Evolutionary conservation across 1,140 invertebrate species (phyloP), one percentile per base, ranked within the genome.

Genomic region (Onthophagus taurus): DNA sequence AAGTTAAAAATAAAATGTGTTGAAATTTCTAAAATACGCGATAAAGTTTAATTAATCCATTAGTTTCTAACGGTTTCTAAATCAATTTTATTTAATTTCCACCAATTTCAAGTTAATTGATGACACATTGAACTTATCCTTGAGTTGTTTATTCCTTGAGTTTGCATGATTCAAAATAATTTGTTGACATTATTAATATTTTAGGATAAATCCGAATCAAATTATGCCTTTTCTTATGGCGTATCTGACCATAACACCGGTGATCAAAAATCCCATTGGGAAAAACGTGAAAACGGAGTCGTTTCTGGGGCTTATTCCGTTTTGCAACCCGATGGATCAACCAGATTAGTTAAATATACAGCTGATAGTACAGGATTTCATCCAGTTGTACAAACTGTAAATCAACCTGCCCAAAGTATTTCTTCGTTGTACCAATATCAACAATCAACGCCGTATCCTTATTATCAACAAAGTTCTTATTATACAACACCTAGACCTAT

Each of bases 261-360:
- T 2, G 71, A 73, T 47, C 60, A 66, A 39, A 72, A 73, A 46
- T 60, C 53, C 21, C 69, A 72, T 44, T 66, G 64, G 57, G 70
- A 72, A 51, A 55, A 57, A 23, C 61, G 66, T 31, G 65, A 72
- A 36, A 67, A 70, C 43, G 63, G 70, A 23, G 53, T 58, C 0
- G 70, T 73, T 2, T 57, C 63, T 19, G 71, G 71, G 3, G 66
- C 64, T 43, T 71, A 70, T 52, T 64, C 57, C 18, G 55, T 70
- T 13, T 48, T 69, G 18, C 68, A 71, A 45, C 55, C 69, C 5
- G 70, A 72, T 53, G 69, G 69, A 21, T 58, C 62, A 8, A 60
- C 67, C 11, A 50, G 69, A 39, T 57, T 65, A 18, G 69, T 72
- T 5, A 63, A 69, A 42, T 70, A 72, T 58, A 66, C 63, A 11